Percentiles rank a stretch among this genome's conserved stretches.
Evolutionary conservation across 2,797 vertebrate genomes (phyloP).

Genomic region (Margarornis squamiger): DNA sequence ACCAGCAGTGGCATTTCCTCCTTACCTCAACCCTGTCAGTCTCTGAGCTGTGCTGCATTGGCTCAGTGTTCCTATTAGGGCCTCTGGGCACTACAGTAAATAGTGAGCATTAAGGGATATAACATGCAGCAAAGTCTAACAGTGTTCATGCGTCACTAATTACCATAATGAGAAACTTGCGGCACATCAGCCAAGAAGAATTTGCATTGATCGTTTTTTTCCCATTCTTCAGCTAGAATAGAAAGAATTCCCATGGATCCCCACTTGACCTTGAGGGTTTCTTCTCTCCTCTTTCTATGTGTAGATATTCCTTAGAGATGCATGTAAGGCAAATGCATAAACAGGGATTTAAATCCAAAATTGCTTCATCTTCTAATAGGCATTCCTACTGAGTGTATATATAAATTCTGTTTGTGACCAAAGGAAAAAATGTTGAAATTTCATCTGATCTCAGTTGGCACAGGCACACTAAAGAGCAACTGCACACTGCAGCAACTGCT

Average conservation of each 20-base stretch:
- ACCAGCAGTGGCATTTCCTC: not conserved
- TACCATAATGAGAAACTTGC: constrained; percentile 46
- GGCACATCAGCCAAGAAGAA: constrained; percentile 10
- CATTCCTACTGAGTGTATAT: not conserved
- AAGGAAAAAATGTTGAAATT: not conserved
- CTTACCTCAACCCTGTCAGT: not conserved
- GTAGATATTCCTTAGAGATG: not conserved
- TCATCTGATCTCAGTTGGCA: not conserved
- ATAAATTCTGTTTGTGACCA: not conserved
- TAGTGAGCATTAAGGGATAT: constrained; percentile 32
- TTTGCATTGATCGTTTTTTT: constrained; percentile 19
- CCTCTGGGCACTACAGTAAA: not conserved
- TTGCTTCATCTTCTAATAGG: not conserved
- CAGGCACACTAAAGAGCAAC: not conserved
- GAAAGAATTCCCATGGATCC: constrained; percentile 9
- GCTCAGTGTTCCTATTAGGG: not conserved
- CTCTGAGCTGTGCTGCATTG: not conserved
- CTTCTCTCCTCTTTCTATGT: not conserved
- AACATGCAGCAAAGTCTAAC: constrained; percentile 19
- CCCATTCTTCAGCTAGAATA: not conserved
- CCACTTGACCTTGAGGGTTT: not conserved
- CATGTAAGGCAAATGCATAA: not conserved
- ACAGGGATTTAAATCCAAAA: not conserved
- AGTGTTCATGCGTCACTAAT: constrained; percentile 44
- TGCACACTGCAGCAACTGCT: not conserved